phyloP scores from a whole-genome alignment of 2,888 invertebrate genomes.

The Notodonta ziczac region DNA sequence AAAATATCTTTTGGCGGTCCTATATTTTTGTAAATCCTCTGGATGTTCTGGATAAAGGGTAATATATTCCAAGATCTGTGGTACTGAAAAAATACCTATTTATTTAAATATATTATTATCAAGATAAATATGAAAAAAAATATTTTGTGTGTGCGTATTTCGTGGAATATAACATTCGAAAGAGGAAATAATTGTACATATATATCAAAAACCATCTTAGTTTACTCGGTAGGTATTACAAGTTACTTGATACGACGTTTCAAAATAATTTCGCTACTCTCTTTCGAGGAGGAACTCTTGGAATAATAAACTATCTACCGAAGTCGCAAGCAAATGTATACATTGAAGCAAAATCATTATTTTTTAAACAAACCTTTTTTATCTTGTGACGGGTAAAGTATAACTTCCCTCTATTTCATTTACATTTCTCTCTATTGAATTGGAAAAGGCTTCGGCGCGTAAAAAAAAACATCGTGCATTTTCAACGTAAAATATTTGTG shows the following conservation, averaged over 20 bases:
- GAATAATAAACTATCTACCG: background rate
- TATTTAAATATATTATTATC: no score
- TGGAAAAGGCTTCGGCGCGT: conserved; percentile 25
- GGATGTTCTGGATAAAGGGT: conserved; percentile 15
- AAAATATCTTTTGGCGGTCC: background rate
- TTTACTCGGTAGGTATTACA: no score
- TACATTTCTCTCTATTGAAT: conserved; percentile 49
- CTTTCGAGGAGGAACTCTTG: no score
- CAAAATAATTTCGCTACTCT: no score
- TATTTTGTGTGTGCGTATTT: no score
- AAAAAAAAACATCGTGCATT: conserved; percentile 7
- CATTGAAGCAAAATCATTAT: conserved; percentile 36
- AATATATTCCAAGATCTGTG: conserved; percentile 40
- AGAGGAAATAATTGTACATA: no score
- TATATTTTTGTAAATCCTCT: background rate
- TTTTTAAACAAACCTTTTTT: conserved; percentile 38
- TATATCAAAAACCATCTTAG: no score
- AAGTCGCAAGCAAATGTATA: background rate
- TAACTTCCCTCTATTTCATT: conserved; percentile 44
- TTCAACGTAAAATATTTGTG: conserved; percentile 2
- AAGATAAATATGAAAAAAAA: no score
- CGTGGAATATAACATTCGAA: no score
- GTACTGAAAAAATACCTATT: conserved; percentile 9
- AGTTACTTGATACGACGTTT: no score
- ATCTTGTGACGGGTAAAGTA: conserved; percentile 35